phyloP scores from a whole-genome alignment of 2,888 invertebrate species.

The Timandra comae region DNA sequence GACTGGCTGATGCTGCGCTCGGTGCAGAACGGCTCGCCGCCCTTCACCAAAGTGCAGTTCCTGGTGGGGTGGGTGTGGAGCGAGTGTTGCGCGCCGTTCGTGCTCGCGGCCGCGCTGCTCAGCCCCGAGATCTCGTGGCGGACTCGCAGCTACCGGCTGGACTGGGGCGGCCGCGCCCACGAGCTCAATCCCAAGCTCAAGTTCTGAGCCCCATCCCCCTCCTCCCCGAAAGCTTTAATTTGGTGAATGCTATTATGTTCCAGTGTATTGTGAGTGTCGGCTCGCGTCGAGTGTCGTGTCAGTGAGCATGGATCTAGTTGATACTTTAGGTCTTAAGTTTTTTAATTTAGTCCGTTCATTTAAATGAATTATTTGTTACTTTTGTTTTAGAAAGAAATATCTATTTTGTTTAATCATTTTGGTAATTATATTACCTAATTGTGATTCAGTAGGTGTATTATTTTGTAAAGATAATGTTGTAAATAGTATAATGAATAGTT shows the following conservation, averaged over 20 bases:
- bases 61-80: slow-evolving; percentile 96
- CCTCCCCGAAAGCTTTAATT: slow-evolving; percentile 62
- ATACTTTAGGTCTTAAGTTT: slow-evolving; percentile 51
- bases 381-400: slow-evolving; percentile 67
- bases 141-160: slow-evolving; percentile 90
- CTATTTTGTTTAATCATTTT: slow-evolving; percentile 44
- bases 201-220: slow-evolving; percentile 60
- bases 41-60: slow-evolving; percentile 96
- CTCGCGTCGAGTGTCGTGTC: slow-evolving; percentile 27
- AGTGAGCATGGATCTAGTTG: slow-evolving; percentile 37
- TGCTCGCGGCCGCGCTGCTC: slow-evolving; percentile 90
- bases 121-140: slow-evolving; percentile 96
- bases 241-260: slow-evolving; percentile 41
- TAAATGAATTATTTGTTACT: slow-evolving; percentile 46
- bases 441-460: slow-evolving; percentile 19
- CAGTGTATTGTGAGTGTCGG: slow-evolving; percentile 27
- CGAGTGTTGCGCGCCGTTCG: slow-evolving; percentile 92
- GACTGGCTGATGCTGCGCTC: slow-evolving; percentile 95
- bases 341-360: slow-evolving; percentile 40
- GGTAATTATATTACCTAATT: slow-evolving; percentile 28
- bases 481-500: slow-evolving; percentile 11
- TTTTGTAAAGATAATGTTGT: slow-evolving; percentile 17
- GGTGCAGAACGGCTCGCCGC: slow-evolving; percentile 93
- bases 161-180: slow-evolving; percentile 97
- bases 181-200: slow-evolving; percentile 87